Base-by-base conservation (phyloP, 1,140 invertebrate genomes). In the Drosophila murphyi region DNA sequence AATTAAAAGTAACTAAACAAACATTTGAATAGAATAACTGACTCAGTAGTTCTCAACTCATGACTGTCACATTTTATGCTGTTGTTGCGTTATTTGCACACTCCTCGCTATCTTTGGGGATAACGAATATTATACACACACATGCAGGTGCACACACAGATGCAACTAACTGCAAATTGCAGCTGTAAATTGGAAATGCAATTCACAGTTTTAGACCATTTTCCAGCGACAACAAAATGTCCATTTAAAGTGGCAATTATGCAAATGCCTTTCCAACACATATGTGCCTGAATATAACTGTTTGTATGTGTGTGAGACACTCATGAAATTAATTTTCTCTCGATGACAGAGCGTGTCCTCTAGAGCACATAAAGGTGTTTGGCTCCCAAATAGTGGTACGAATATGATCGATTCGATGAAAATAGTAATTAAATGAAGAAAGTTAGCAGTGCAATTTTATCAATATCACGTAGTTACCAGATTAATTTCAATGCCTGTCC, bases 161-260 rank as follows among this genome's bases (percentile, higher is more conserved):
- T 10, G 4, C 45, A 48, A 8, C 12, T 63, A 70, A 57, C 28
- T 64, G 48, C 55, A 71, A 60, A 73, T 71, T 73, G 59, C 61
- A 71, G 37, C 65, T 77, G 76, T 68, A 73, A 80, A 74, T 78
- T 75, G 65, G 55, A 64, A 78, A 78, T 75, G 63, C 45, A 63
- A 69, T 76, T 48, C 54, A 34, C 43, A 51, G 43, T 51, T 72
- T 82, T 67, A 7, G 47, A 48, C 39, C 63, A 78, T 57, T 86
- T 85, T 69, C 57, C 59, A 64, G 57, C 47, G 32, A 32, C 29
- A 64, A 12, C 48, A 51, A 72, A 83, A 79, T 52, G 76, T 81
- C 28, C 59, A 32, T 57, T 45, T 43, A 50, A 60, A 32, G 61
- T 67, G 71, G 79, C 70, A 78, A 63, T 75, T 78, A 78, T 78